Percentiles rank a stretch among this genome's conserved stretches.
These are phyloP conservation scores for Lepidotrigona ventralis DNA, from an alignment of 1,140 invertebrate genomes.

Conservation along the genomic window DNA sequence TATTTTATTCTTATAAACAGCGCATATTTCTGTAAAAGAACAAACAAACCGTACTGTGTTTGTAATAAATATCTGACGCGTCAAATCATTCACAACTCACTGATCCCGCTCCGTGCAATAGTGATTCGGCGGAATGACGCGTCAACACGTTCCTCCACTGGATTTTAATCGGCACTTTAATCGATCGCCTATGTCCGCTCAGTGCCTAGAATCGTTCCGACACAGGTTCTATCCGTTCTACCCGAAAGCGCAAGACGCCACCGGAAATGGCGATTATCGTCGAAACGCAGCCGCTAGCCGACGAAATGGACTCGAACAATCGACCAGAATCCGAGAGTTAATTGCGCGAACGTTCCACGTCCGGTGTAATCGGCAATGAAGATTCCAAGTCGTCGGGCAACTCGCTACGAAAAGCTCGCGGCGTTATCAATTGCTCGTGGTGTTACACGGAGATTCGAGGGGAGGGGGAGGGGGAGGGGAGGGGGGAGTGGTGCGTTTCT, in stretches of 20 bases:
- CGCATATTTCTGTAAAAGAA: too few relatives aligned
- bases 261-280: background rate
- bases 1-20: too few relatives aligned
- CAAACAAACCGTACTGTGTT: too few relatives aligned
- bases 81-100: too few relatives aligned
- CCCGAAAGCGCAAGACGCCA: background rate
- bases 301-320: background rate
- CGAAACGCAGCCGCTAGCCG: background rate
- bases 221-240: background rate
- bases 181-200: background rate
- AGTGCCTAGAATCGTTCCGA: background rate
- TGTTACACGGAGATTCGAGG: background rate
- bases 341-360: background rate
- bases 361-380: background rate
- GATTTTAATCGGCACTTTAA: slow-evolving; percentile 5
- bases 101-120: too few relatives aligned
- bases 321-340: background rate
- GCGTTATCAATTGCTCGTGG: slow-evolving; percentile 1
- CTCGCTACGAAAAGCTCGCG: background rate
- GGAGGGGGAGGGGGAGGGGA: too few relatives aligned
- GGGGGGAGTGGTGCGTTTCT: background rate
- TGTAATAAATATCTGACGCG: too few relatives aligned
- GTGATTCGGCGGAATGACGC: background rate
- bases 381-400: background rate
- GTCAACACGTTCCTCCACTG: background rate